These are phyloP conservation scores for Trichogramma pretiosum DNA, from an alignment of 1,140 invertebrate genomes.

Conservation along the genomic window DNA sequence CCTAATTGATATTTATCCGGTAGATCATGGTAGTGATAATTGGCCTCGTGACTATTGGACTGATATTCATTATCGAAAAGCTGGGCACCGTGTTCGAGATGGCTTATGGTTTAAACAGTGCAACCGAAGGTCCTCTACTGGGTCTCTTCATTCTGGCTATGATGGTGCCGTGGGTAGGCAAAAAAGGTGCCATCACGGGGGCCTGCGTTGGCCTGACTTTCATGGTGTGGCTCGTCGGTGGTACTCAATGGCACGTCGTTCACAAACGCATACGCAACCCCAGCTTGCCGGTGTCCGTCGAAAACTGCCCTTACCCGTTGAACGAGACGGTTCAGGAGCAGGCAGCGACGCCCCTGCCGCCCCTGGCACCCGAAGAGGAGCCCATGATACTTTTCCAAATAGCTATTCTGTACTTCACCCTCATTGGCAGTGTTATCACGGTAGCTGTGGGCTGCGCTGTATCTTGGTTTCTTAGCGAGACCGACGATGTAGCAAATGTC, in stretches of 20 bases:
- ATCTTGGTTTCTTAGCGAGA: slow-evolving; percentile 41
- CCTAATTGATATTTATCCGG: too few species aligned
- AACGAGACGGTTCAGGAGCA: slow-evolving; percentile 19
- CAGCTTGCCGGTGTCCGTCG: slow-evolving; percentile 32
- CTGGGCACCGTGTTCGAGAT: slow-evolving; percentile 41
- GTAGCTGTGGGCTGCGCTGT: slow-evolving; percentile 39
- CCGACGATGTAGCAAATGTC: slow-evolving; percentile 20
- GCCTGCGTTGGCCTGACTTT: slow-evolving; percentile 41
- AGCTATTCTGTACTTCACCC: slow-evolving; percentile 54
- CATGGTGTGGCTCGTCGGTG: slow-evolving; percentile 51
- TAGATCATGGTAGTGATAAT: too few species aligned
- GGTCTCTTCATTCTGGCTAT: slow-evolving; percentile 49
- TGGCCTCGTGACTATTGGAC: slow-evolving; percentile 41
- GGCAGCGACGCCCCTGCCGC: neutral
- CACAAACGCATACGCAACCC: slow-evolving; percentile 27
- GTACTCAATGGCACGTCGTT: slow-evolving; percentile 44
- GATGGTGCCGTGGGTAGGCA: slow-evolving; percentile 43
- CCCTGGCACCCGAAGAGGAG: slow-evolving; percentile 15
- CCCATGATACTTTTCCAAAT: slow-evolving; percentile 40
- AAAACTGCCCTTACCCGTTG: slow-evolving; percentile 31
- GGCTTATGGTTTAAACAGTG: slow-evolving; percentile 40
- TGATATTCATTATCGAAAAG: slow-evolving; percentile 44
- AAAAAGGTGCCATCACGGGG: slow-evolving; percentile 48
- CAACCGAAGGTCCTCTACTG: slow-evolving; percentile 45
- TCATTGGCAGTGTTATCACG: slow-evolving; percentile 43